Evolutionary conservation across 1,140 invertebrate genomes (phyloP).

Genomic region (Drosophila seguyi): DNA sequence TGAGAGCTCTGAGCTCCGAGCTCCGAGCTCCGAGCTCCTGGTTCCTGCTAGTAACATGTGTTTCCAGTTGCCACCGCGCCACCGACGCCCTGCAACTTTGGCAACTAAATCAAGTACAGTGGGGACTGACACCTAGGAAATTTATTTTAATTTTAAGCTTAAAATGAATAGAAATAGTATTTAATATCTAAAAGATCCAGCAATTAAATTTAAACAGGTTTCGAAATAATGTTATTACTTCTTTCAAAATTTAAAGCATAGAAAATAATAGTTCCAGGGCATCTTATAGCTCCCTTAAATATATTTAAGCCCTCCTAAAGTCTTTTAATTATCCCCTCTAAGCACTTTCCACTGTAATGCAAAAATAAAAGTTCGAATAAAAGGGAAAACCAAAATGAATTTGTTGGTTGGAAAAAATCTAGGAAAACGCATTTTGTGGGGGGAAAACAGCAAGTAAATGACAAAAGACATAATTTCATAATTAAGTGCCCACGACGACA

Average conservation of each 20-base stretch:
- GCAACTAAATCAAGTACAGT: slow-evolving; percentile 14
- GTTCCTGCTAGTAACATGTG: slow-evolving; percentile 34
- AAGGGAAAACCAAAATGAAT: slow-evolving; percentile 12
- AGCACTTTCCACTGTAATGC: background rate
- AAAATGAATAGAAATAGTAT: background rate
- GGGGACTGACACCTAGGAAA: background rate
- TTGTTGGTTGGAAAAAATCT: slow-evolving; percentile 28
- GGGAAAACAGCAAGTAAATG: slow-evolving; percentile 35
- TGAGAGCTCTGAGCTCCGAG: background rate
- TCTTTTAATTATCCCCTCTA: background rate
- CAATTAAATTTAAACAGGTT: background rate
- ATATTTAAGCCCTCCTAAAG: background rate
- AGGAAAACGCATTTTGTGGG: slow-evolving; percentile 48
- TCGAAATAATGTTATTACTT: background rate
- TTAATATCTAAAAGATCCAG: rapidly evolving
- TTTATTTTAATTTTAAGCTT: too few species aligned
- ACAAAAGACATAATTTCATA: slow-evolving; percentile 56
- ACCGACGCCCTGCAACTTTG: slow-evolving; percentile 2
- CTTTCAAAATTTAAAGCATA: background rate
- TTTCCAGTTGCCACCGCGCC: slow-evolving; percentile 24
- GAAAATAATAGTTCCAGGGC: background rate
- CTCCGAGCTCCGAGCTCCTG: background rate
- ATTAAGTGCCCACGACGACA: slow-evolving; percentile 43
- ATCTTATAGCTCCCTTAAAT: background rate
- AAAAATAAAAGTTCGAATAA: background rate